Evolutionary conservation across 2,113 vertebrate genomes (phyloP).

Genomic region (Pluvialis apricaria): DNA sequence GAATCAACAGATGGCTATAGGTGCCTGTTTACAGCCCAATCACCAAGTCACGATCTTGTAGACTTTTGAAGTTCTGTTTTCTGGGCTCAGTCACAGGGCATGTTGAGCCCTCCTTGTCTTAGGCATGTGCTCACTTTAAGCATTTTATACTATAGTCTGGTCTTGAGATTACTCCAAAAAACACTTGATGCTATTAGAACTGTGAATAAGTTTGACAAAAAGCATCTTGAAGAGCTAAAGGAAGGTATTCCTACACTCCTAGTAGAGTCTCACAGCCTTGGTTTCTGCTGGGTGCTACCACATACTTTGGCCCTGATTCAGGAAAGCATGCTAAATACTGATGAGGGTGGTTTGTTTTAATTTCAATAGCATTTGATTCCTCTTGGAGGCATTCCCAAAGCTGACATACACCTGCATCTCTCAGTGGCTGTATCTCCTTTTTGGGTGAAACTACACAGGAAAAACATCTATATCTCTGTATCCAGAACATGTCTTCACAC

Average conservation of each 20-base stretch:
- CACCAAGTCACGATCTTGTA: background rate
- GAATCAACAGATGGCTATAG: background rate
- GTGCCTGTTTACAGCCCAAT: background rate
- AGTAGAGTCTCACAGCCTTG: background rate
- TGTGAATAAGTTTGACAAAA: background rate
- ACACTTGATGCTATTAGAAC: background rate
- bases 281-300: background rate
- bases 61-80: background rate
- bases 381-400: slow-evolving; percentile 45
- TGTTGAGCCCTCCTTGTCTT: background rate
- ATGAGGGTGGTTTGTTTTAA: slow-evolving; percentile 31
- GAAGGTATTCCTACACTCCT: background rate
- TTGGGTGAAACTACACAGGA: background rate
- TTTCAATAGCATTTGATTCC: slow-evolving; percentile 34
- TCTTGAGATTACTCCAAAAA: background rate
- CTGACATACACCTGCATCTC: slow-evolving; percentile 49
- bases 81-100: background rate
- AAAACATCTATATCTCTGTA: background rate
- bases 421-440: background rate
- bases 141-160: background rate
- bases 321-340: slow-evolving; percentile 18
- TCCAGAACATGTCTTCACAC: background rate
- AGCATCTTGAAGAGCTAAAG: background rate
- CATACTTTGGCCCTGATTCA: slow-evolving; percentile 9
- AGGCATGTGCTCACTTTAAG: background rate